phyloP scores from a whole-genome alignment of 2,797 vertebrate species.

The Oreochromis grahami region DNA sequence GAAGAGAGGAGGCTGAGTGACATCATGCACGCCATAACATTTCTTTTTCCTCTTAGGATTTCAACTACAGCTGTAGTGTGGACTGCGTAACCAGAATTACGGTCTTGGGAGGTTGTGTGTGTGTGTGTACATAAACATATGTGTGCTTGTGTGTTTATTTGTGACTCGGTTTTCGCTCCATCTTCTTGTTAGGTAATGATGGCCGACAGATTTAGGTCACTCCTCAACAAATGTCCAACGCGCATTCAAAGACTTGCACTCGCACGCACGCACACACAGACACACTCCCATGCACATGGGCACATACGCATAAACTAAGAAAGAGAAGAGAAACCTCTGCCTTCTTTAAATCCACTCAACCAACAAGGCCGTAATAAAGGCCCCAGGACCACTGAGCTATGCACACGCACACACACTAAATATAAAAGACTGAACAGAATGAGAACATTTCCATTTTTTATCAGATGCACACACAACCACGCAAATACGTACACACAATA shows the following conservation, averaged over 20 bases:
- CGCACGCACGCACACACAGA: background rate
- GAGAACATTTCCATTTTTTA: conserved; percentile 24
- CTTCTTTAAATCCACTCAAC: conserved; percentile 59
- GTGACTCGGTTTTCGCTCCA: conserved; percentile 36
- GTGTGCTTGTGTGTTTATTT: conserved; percentile 10
- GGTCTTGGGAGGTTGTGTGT: background rate
- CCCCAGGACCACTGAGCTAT: conserved; percentile 30
- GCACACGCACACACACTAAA: conserved; percentile 15
- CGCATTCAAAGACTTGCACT: conserved; percentile 45
- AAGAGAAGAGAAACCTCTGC: conserved; percentile 26
- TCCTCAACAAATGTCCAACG: conserved; percentile 66
- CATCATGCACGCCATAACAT: background rate
- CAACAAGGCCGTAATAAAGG: conserved; percentile 52
- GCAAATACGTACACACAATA: conserved; percentile 9
- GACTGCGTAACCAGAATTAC: background rate
- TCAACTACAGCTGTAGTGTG: conserved; percentile 15
- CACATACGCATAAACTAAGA: background rate
- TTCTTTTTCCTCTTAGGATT: background rate
- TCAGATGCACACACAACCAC: background rate
- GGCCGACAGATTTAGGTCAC: conserved; percentile 76
- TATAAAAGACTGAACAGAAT: conserved; percentile 36
- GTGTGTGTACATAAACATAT: background rate
- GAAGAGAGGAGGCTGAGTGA: conserved; percentile 18
- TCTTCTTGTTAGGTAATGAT: conserved; percentile 70
- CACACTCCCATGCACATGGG: background rate